Base-by-base conservation (phyloP, 2,797 vertebrate species). In the Tinamus major region DNA sequence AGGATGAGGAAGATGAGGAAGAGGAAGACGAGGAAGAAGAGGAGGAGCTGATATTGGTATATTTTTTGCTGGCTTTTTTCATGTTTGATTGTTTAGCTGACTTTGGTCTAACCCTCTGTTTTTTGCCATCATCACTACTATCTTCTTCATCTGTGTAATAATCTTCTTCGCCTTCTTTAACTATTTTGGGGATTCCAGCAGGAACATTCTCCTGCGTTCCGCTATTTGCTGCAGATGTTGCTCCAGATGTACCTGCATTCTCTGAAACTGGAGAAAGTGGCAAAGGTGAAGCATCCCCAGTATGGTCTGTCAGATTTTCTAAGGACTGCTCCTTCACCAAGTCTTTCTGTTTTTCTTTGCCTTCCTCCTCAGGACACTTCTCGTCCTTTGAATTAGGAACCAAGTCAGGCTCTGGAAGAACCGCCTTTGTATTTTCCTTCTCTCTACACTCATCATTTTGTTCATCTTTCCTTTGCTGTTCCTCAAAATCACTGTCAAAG, bases 401-500 rank as follows among this genome's bases (percentile, higher is more conserved):
- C 20, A 81, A 65, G 65, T 79, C 72, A 29, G 85, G 16, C 39
- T 83, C 87, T 91, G 69, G 70, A 62, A 93, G 77, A 91, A 49
- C 82, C 53, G 5, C 49, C 72, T 69, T 72, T 83, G 67, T 71
- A 80, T 31, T 85, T 96, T 39, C 89, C 80, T 79, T 53, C 81
- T 96, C 95, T 95, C 84, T 18, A 41, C 19, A 24, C 26, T 92
- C 67, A 81, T 69, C 42, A 31, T 74, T 93, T 92, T 94, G 93
- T 85, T 96, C 95, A 48, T 67, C 81, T 96, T 96, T 97, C 68
- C 95, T 97, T 68, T 87, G 63, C 19, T 97, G 97, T 71, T 93
- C 95, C 71, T 98, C 98, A 92, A 97, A 96, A 93, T 99, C 99
- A 91, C 99, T 99, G 94, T 99, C 99, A 82, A 99, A 99, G 97